A percentile compares a stretch with the other conserved stretches of the same genome.
These are phyloP conservation scores for Melipona quadrifasciata DNA, from an alignment of 1,140 invertebrate species.

Conservation along the genomic window DNA sequence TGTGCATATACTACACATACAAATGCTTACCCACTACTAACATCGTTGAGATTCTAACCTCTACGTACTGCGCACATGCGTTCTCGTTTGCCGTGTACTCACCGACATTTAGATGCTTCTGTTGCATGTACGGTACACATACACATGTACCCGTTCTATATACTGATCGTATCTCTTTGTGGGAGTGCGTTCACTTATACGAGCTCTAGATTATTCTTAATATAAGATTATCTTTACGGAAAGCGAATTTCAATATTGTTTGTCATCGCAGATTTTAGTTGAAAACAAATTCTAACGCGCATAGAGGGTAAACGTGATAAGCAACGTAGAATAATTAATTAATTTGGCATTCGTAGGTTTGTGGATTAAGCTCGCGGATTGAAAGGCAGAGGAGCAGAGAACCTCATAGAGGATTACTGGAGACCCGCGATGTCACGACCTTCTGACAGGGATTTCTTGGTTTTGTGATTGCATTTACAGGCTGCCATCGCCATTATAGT, in stretches of 20 bases:
- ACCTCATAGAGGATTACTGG: constrained; percentile 39
- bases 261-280: neutral
- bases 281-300: neutral
- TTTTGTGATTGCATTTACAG: constrained; percentile 27
- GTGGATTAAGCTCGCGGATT: neutral
- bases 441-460: constrained; percentile 53
- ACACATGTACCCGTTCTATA: neutral
- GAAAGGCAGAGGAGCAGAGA: neutral
- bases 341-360: neutral
- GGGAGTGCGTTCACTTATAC: neutral
- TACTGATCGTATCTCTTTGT: neutral
- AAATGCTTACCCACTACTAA: constrained; percentile 2
- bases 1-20: neutral
- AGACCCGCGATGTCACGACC: constrained; percentile 40
- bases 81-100: neutral
- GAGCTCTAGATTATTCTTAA: neutral
- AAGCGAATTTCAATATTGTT: neutral
- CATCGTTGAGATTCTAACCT: neutral
- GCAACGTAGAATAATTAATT: neutral
- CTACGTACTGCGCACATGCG: neutral
- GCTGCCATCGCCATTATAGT: neutral
- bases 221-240: neutral
- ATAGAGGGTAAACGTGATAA: neutral
- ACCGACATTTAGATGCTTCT: neutral
- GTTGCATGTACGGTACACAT: neutral